Conservation (phyloP, 2,113 vertebrate genomes). For the Bubo scandiacus region DNA sequence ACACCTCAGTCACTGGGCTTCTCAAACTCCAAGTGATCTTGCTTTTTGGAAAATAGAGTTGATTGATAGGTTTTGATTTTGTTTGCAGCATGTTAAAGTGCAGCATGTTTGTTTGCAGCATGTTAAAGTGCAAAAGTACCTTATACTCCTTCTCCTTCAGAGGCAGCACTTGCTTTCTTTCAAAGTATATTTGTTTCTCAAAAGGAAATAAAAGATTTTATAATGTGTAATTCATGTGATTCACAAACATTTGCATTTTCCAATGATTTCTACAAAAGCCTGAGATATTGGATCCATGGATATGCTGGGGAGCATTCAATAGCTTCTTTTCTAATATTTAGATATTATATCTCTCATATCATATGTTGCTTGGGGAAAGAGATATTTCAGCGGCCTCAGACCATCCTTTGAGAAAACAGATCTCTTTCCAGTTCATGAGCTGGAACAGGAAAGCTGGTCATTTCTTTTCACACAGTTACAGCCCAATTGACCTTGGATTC, state of each 20-base stretch:
- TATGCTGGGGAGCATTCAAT: not conserved
- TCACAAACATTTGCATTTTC: slow-evolving; percentile 33
- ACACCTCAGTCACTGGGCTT: not conserved
- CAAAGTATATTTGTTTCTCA: not conserved
- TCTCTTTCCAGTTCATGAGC: not conserved
- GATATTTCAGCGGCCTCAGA: not conserved
- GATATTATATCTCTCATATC: not conserved
- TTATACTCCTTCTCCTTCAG: not conserved
- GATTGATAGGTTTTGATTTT: not conserved
- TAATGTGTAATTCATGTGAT: not conserved
- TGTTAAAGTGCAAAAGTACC: not conserved
- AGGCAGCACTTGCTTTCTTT: not conserved
- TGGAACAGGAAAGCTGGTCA: not conserved
- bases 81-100: not conserved
- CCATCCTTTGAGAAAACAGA: not conserved
- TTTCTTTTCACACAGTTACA: not conserved
- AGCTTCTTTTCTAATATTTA: not conserved
- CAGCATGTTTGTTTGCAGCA: not conserved
- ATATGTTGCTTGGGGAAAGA: not conserved
- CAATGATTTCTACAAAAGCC: slow-evolving; percentile 31
- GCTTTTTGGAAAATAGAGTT: slow-evolving; percentile 6
- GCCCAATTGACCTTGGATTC: not conserved
- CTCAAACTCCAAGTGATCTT: not conserved
- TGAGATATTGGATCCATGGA: not conserved
- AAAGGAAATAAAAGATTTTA: slow-evolving; percentile 24